Percentiles rank a stretch among this genome's conserved stretches.
Evolutionary conservation across 2,113 vertebrate species (phyloP).

Genomic region (Pterocles orientalis): DNA sequence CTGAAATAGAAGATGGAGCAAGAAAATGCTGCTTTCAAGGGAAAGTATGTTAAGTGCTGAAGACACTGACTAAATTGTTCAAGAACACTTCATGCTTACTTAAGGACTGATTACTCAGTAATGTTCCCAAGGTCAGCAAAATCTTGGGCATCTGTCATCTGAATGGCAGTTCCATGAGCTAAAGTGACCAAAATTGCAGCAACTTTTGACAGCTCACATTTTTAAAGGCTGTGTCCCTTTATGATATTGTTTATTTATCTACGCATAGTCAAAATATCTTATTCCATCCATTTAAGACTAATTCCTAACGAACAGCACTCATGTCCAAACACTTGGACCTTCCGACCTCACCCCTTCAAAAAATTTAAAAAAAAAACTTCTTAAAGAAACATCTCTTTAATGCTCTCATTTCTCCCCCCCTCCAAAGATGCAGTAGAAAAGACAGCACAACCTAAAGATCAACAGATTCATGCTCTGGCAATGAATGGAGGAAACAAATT

Average conservation of each 20-base stretch:
- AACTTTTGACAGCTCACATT: constrained; percentile 11
- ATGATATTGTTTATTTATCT: constrained; percentile 31
- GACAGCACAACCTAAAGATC: neutral
- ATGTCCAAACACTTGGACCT: neutral
- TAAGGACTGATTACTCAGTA: constrained; percentile 57
- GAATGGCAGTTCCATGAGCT: constrained; percentile 33
- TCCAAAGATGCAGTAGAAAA: neutral
- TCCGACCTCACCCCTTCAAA: neutral
- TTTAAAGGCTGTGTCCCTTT: neutral
- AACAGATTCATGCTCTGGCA: neutral
- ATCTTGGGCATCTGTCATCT: constrained; percentile 54
- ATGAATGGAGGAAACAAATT: neutral
- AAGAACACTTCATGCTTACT: constrained; percentile 43
- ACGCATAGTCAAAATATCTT: neutral
- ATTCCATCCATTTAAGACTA: neutral
- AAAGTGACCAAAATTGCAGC: constrained; percentile 20
- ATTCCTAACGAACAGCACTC: neutral
- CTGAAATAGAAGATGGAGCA: neutral
- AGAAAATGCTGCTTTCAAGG: constrained; percentile 11
- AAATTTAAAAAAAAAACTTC: neutral
- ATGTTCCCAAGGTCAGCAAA: constrained; percentile 59
- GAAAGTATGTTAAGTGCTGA: constrained; percentile 18
- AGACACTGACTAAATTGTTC: constrained; percentile 30
- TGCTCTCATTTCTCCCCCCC: neutral
- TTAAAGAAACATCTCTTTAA: neutral